Base-by-base conservation (phyloP, 2,888 invertebrate genomes). In the Epinotia bilunana region DNA sequence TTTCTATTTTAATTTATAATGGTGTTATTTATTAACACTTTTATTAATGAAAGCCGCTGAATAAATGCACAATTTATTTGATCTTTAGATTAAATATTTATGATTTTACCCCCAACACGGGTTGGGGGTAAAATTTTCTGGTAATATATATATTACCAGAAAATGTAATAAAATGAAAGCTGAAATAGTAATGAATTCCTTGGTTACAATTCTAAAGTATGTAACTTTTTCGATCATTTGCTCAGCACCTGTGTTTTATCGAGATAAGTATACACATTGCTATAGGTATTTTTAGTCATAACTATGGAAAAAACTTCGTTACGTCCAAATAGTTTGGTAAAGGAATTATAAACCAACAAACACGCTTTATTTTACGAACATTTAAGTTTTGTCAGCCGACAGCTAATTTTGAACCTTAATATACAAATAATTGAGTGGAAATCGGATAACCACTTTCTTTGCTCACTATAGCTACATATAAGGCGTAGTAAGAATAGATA, bases 1-100 rank as follows among this genome's bases (percentile, higher is more conserved):
- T 74, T 74, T 74, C 23, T 60, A 65, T 65, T 61, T 58, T 74
- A 46, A 74, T 71, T 28, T 65, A 74, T 43, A n/a, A 60, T 61
- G 55, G 39, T 74, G 18, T 61, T 43, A 74, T 74, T 71, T 74
- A 67, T 43, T 43, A 61, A 46, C 60, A 43, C 20, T 55, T 33
- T 5, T 3, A 33, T 16, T 20, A 60, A 20, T 53, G 18, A 11
- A 16, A 28, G 20, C 60, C 33, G 39, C 43, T 16, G 33, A 33
- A 61, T 33, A 61, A 16, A 33, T 33, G 23, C 13, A 58, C 20
- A 13, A 53, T 53, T n/a, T n/a, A n/a, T n/a, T n/a, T n/a, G n/a
- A n/a, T n/a, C n/a, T n/a, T n/a, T n/a, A 53, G 16, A 53, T 53
- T 53, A 53, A 6, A n/a, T 49, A 46, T 46, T 16, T 49, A 16